Evolutionary conservation across 2,888 invertebrate species (phyloP).

Genomic region (Eupelmus urozonus): DNA sequence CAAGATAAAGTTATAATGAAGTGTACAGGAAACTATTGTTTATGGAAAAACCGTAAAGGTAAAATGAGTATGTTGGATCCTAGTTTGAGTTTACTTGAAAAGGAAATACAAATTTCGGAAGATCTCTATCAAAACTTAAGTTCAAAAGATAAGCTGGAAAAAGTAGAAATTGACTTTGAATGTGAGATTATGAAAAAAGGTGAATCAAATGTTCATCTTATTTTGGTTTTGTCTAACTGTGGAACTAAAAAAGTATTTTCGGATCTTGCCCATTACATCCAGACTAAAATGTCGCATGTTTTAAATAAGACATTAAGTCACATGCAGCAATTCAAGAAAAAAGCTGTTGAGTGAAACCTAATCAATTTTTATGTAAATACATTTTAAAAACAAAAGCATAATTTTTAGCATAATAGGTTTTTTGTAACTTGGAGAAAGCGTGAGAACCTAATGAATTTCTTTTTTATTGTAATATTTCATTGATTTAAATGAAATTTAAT

Average conservation of each 20-base stretch:
- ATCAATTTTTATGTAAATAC: conserved; percentile 9
- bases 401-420: neutral
- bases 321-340: conserved; percentile 67
- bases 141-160: conserved; percentile 37
- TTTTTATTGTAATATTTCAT: too few relatives aligned
- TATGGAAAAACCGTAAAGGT: conserved; percentile 73
- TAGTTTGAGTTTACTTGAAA: conserved; percentile 69
- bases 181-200: conserved; percentile 64
- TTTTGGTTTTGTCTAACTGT: conserved; percentile 67
- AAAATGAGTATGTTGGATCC: conserved; percentile 64
- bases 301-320: conserved; percentile 65
- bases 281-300: conserved; percentile 66
- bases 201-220: conserved; percentile 66
- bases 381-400: neutral
- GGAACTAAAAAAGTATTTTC: conserved; percentile 69
- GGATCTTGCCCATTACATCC: conserved; percentile 68
- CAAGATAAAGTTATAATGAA: conserved; percentile 67
- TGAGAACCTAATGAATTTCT: too few relatives aligned
- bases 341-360: neutral
- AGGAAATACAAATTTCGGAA: conserved; percentile 73
- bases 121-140: conserved; percentile 64
- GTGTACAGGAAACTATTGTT: conserved; percentile 71
- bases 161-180: conserved; percentile 54
- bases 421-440: neutral
- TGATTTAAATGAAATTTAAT: too few relatives aligned